Evolutionary conservation across 2,797 vertebrate species (phyloP), one percentile per base, ranked within the genome.

Genomic region (Oceanodroma leucorhoa): DNA sequence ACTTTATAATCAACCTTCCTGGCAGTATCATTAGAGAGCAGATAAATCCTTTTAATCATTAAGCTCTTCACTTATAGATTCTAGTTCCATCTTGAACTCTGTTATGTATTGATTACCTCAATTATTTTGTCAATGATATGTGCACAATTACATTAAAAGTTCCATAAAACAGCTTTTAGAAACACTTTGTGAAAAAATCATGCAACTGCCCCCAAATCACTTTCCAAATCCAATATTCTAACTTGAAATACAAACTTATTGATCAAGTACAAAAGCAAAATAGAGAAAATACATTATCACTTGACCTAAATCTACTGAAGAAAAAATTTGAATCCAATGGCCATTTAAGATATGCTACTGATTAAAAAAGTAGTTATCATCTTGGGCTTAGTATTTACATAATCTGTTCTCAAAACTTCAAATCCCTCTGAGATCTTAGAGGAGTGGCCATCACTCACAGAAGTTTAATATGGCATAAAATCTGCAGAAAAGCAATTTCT

Each of bases 1-100:
- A 82, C 73, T 87, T 87, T 51, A 41, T 38, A 93, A 95, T 95
- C 93, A 96, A 80, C 73, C 66, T 93, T 94, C 43, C 41, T 91
- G 78, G 32, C n/a, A 92, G 55, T 51, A 50, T 51, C 29, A 67
- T 76, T 51, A 83, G 19, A 94, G 29, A 86, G 13, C 36, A 82
- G 38, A 61, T 61, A 92, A 82, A 91, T 93, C 13, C 45, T 96
- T 95, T 82, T 54, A 78, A 94, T 90, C 30, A 85, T 81, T 91
- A 91, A 77, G 43, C 40, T 75, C 20, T 78, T 94, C 6, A 75
- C 66, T 87, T 93, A 50, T 40, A 83, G 29, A 83, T 64, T 66
- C 55, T 65, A 55, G 55, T 55, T 93, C 53, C 60, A 92, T 62
- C 53, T 83, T 83, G 46, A 96, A 93, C 61, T 72, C 76, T 55